Evolutionary conservation across 1,140 invertebrate genomes (phyloP).

Genomic region (Ruditapes philippinarum): DNA sequence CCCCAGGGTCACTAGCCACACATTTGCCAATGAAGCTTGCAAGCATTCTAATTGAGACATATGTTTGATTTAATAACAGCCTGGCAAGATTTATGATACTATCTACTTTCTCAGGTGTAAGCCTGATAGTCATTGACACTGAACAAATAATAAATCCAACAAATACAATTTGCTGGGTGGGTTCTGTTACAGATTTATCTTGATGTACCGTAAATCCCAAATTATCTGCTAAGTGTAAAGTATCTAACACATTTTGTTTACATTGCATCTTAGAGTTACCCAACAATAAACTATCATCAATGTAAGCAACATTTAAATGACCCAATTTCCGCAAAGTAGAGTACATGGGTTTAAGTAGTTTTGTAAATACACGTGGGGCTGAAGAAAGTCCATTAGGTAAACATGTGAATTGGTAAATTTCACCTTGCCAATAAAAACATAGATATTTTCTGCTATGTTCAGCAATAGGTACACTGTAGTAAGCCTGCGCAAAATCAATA

Average conservation of each 20-base stretch:
- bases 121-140: neutral
- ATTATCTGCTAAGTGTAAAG: neutral
- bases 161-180: neutral
- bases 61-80: neutral
- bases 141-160: neutral
- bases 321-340: too few species aligned
- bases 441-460: neutral
- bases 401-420: neutral
- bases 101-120: neutral
- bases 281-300: too few species aligned
- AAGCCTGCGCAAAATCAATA: slow-evolving; percentile 68
- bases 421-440: neutral
- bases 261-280: too few species aligned
- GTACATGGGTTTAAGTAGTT: too few species aligned
- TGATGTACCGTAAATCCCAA: neutral
- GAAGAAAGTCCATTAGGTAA: too few species aligned
- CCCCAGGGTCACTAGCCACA: neutral
- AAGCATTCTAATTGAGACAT: neutral
- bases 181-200: neutral
- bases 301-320: too few species aligned
- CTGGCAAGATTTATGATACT: neutral
- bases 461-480: slow-evolving; percentile 45
- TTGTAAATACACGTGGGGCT: too few species aligned
- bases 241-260: neutral
- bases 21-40: neutral